phyloP scores from a whole-genome alignment of 2,888 invertebrate genomes.

The Atherix ibis region DNA sequence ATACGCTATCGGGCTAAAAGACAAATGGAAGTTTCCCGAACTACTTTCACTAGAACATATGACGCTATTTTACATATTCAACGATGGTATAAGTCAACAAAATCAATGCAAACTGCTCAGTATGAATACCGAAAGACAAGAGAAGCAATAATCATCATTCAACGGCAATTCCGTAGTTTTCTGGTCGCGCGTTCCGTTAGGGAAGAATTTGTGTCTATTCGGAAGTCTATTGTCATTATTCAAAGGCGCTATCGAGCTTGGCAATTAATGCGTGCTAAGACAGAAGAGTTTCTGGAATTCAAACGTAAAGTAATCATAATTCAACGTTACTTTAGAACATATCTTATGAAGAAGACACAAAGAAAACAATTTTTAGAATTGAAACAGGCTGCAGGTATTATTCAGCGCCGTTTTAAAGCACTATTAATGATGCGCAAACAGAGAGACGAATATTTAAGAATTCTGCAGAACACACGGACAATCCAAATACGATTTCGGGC shows the following conservation, averaged over 20 bases:
- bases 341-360: constrained; percentile 8
- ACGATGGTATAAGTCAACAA: constrained; percentile 10
- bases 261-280: constrained; percentile 13
- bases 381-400: neutral
- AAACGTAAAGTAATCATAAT: constrained; percentile 12
- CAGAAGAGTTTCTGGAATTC: constrained; percentile 11
- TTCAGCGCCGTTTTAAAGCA: constrained; percentile 28
- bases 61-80: constrained; percentile 9
- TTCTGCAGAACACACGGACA: constrained; percentile 3
- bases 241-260: constrained; percentile 2
- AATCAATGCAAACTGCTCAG: constrained; percentile 15
- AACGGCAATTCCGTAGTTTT: constrained; percentile 17
- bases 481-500: constrained; percentile 24
- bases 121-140: constrained; percentile 16
- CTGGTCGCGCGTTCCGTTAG: constrained; percentile 15
- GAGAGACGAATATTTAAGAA: constrained; percentile 8
- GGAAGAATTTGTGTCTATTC: constrained; percentile 11
- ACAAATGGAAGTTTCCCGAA: no score
- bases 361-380: neutral
- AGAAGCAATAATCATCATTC: constrained; percentile 20
- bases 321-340: constrained; percentile 1
- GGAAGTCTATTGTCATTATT: constrained; percentile 21
- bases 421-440: constrained; percentile 8
- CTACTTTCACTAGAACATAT: no score
- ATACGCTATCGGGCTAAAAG: constrained; percentile 13